These are phyloP conservation scores for Gryon sp. DNA, from an alignment of 1,140 invertebrate genomes.

Conservation along the genomic window DNA sequence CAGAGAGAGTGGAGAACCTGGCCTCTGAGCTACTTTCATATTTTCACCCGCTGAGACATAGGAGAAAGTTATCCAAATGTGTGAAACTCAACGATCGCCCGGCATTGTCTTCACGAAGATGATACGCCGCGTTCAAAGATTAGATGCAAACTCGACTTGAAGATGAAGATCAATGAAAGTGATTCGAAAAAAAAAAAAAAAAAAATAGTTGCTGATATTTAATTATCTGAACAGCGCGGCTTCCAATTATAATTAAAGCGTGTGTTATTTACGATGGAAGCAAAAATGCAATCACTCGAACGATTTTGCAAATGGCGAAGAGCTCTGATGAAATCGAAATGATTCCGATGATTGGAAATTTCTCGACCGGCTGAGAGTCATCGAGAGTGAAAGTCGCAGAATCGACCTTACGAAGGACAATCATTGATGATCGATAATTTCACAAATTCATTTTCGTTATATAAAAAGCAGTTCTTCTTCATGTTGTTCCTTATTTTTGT, in stretches of 20 bases:
- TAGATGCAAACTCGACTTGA: constrained; percentile 29
- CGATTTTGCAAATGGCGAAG: neutral
- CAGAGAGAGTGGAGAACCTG: constrained; percentile 67
- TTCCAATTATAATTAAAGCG: constrained; percentile 33
- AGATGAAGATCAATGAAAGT: constrained; percentile 14
- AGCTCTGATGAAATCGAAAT: constrained; percentile 46
- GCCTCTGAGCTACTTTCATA: constrained; percentile 78
- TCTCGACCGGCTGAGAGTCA: constrained; percentile 46
- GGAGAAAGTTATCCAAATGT: constrained; percentile 78
- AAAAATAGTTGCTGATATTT: constrained; percentile 44
- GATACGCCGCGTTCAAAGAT: constrained; percentile 39
- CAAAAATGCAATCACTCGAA: constrained; percentile 24
- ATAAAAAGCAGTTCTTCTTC: constrained; percentile 13
- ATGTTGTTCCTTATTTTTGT: too few species aligned
- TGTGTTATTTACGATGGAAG: constrained; percentile 11
- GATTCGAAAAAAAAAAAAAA: constrained; percentile 33
- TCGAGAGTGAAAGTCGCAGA: constrained; percentile 46
- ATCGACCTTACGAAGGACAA: constrained; percentile 64
- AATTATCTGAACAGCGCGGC: constrained; percentile 12
- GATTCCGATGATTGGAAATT: constrained; percentile 47
- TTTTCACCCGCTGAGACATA: constrained; percentile 75
- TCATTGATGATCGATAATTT: constrained; percentile 50
- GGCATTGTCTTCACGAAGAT: constrained; percentile 71
- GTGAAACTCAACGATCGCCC: constrained; percentile 70
- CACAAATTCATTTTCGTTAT: constrained; percentile 47